Evolutionary conservation across 2,888 invertebrate species (phyloP), one percentile per base, ranked within the genome.

Genomic region (Automeris io): DNA sequence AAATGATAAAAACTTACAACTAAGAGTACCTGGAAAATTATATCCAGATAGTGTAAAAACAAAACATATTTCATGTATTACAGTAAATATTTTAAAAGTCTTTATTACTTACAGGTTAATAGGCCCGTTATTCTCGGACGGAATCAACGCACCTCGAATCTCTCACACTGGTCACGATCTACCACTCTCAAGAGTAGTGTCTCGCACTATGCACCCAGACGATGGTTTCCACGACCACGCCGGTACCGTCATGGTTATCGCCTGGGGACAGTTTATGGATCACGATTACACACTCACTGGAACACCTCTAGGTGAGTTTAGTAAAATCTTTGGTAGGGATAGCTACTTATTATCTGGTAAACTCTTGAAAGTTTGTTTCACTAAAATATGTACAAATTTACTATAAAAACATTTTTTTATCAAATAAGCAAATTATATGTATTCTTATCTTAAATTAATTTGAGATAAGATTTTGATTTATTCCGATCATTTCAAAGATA

Each of bases 181-280:
- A 46, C 96, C 96, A 0, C 88, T 92, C 41, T 92, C 96, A 0
- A 90, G 96, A 31, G 89, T 96, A 31, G 95, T 96, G 11, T 96
- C 96, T 11, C 90, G 95, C 36, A 95, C 95, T 24, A 94, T 96
- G 91, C 97, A 97, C 75, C 94, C 95, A 23, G 96, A 97, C 62
- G 95, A 96, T 52, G 96, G 96, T 25, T 96, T 91, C 88, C 96
- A 96, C 70, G 96, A 97, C 77, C 96, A 96, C 77, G 96, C 96
- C 18, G 95, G 96, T 36, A 96, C 96, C 19, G 95, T 96, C 57
- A 95, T 96, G 93, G 92, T 96, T 41, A 94, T 95, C 55, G 95
- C 96, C 40, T 97, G 96, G 96, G 96, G 96, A 56, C 96, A 96
- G 80, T 96, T 96, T 80, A 95, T 96, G 91, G 96, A 96, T 79